phyloP scores from a whole-genome alignment of 1,140 invertebrate genomes.

The Periplaneta americana region DNA sequence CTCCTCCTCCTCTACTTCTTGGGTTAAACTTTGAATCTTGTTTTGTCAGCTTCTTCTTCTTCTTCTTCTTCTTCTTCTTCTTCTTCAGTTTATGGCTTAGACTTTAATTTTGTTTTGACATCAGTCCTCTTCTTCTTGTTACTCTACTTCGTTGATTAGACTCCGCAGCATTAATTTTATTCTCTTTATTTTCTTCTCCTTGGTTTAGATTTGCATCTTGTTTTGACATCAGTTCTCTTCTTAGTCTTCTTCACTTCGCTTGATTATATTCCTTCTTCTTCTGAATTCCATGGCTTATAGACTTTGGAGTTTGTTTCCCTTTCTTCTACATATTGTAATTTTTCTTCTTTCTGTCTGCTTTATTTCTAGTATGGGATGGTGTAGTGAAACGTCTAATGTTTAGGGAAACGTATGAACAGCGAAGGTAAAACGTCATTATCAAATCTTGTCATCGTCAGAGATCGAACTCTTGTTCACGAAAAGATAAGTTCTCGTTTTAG shows the following conservation, averaged over 20 bases:
- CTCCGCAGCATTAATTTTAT: background rate
- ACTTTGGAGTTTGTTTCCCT: background rate
- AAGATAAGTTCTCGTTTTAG: no score
- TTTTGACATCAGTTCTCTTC: no score
- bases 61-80: conserved; percentile 13
- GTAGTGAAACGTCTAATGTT: no score
- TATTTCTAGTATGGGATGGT: no score
- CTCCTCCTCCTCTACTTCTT: background rate
- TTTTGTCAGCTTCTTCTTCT: conserved; percentile 9
- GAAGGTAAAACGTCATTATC: no score
- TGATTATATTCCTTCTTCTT: background rate
- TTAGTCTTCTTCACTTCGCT: background rate
- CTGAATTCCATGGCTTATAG: background rate
- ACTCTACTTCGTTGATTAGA: background rate
- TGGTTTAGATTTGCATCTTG: no score
- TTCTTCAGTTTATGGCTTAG: background rate
- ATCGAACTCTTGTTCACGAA: no score
- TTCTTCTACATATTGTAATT: no score
- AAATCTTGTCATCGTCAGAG: no score
- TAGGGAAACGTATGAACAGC: no score
- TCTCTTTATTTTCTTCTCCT: background rate
- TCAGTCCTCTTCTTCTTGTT: background rate
- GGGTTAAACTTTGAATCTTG: background rate
- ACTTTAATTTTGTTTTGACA: background rate
- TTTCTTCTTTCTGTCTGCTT: no score